phyloP scores from a whole-genome alignment of 2,888 invertebrate species.

The Eudasyphora cyanicolor region DNA sequence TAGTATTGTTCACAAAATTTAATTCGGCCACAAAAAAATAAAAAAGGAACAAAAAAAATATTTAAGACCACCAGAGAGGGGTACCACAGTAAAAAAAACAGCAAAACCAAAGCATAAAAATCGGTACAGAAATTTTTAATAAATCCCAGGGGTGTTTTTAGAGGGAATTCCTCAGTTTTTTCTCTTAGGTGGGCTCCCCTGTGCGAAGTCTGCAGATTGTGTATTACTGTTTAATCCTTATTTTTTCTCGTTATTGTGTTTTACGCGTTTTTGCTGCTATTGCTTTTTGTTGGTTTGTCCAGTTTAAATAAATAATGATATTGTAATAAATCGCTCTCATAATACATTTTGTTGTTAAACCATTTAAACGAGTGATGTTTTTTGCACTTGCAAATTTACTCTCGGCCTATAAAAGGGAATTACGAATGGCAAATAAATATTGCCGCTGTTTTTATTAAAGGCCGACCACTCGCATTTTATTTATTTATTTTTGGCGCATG shows the following conservation, averaged over 20 bases:
- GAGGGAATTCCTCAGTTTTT: neutral
- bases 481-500: neutral
- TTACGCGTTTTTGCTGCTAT: neutral
- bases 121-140: neutral
- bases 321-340: constrained; percentile 21
- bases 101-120: neutral
- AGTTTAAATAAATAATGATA: constrained; percentile 34
- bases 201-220: neutral
- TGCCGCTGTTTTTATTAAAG: neutral
- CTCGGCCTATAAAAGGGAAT: neutral
- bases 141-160: neutral
- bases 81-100: constrained; percentile 15
- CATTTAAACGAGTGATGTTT: neutral
- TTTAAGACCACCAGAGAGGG: neutral
- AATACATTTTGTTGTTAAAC: neutral
- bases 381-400: neutral
- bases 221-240: neutral
- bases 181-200: too few species aligned
- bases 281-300: neutral
- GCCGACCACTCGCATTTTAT: neutral
- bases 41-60: neutral
- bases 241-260: neutral
- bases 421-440: constrained; percentile 6
- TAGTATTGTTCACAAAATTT: neutral
- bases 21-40: neutral